These are phyloP conservation scores for Argopecten irradians DNA, from an alignment of 1,140 invertebrate species.

Conservation along the genomic window DNA sequence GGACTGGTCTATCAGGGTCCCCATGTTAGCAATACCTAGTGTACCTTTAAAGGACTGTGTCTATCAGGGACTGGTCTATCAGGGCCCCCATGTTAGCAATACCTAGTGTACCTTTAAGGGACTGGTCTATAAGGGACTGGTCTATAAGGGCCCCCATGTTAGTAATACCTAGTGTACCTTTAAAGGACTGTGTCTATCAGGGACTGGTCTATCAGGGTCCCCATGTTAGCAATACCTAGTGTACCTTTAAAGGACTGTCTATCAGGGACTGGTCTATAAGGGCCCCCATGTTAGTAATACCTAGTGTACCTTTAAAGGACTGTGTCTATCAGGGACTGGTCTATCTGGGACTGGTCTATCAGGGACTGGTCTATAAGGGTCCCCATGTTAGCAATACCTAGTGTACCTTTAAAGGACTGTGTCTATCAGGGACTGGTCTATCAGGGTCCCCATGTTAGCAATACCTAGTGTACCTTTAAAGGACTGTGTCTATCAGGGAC, in stretches of 20 bases:
- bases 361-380: not conserved
- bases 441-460: not conserved
- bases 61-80: not conserved
- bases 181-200: no score
- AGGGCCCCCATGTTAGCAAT: not conserved
- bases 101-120: not conserved
- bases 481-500: no score
- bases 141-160: not conserved
- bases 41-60: no score
- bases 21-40: not conserved
- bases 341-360: not conserved
- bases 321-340: not conserved
- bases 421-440: not conserved
- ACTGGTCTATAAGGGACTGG: no score
- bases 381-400: not conserved
- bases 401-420: not conserved
- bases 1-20: not conserved
- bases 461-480: not conserved
- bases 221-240: not conserved
- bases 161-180: not conserved
- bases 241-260: no score
- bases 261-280: not conserved
- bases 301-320: not conserved
- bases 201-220: not conserved
- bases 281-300: not conserved